Evolutionary conservation across 2,888 invertebrate species (phyloP).

Genomic region (Volucella inanis): DNA sequence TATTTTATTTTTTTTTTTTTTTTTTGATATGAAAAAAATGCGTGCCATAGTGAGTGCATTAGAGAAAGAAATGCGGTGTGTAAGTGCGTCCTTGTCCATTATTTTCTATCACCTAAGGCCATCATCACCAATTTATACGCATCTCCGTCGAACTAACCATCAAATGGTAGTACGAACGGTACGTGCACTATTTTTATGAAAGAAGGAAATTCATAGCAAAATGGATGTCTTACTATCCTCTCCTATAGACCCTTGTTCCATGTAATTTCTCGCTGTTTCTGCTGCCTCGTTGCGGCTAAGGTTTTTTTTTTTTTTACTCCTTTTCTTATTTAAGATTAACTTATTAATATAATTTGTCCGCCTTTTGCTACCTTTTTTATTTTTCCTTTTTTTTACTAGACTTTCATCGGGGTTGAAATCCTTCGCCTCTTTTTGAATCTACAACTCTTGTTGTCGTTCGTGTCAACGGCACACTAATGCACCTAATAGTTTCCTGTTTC

Average conservation of each 20-base stretch:
- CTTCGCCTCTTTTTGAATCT: conserved; percentile 4
- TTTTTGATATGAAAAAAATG: conserved; percentile 14
- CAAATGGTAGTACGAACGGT: conserved; percentile 8
- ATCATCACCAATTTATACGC: conserved; percentile 3
- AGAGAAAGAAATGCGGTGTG: conserved; percentile 47
- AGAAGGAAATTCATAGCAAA: background rate
- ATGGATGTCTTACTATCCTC: background rate
- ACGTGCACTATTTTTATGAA: background rate
- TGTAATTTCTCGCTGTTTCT: conserved; percentile 30
- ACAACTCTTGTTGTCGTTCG: conserved; percentile 54
- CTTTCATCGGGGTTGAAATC: background rate
- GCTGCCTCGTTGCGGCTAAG: conserved; percentile 27
- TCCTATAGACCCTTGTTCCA: conserved; percentile 4
- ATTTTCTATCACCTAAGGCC: conserved; percentile 12
- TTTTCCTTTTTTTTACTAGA: background rate
- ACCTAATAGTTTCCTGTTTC: conserved; percentile 68
- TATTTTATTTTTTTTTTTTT: background rate
- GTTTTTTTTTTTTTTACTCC: conserved; percentile 26
- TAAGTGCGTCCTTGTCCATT: conserved; percentile 61
- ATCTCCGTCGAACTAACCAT: background rate
- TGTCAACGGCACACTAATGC: conserved; percentile 69
- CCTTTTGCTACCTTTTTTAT: conserved; percentile 3
- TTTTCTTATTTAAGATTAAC: conserved; percentile 60
- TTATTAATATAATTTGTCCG: conserved; percentile 50
- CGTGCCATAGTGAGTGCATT: conserved; percentile 60